Base-by-base conservation (phyloP, 2,888 invertebrate genomes). In the Koerneria pararmatus region DNA sequence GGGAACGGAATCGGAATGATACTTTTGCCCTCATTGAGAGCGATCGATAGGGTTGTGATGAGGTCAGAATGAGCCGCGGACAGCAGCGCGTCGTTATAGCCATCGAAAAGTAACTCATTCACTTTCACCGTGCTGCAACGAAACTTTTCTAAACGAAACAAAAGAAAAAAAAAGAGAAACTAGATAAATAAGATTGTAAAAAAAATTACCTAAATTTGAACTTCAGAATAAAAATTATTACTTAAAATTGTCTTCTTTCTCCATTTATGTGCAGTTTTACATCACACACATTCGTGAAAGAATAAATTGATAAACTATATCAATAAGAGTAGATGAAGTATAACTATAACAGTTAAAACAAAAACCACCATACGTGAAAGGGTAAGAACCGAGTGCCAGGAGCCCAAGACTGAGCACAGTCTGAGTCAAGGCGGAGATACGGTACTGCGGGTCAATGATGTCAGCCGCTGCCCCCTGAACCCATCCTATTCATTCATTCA, bases 1-100 rank as follows among this genome's bases (percentile, higher is more conserved):
- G 80, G 80, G 32, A 78, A 71, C 0, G 79, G 78, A 66, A 80
- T 71, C 19, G 80, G 80, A 8, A 80, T 73, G 59, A 79, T 74
- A 22, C 66, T 74, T 4, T 35, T 11, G 2, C 74, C 73, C 6
- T 68, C 65, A 49, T 75, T 73, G 37, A 70, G 69, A 2, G 71
- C 32, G 22, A 65, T 65, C 3, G 71, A 71, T 2, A 77, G 49
- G 2, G 68, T 4, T 6, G 62, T 63, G 51, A 76, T 65, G 11
- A 63, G 32, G 29, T 73, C 64, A 1, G 74, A 74, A 68, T 78
- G 77, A 37, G 77, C 77, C 0, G 71, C 72, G 5, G 74, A 71
- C n/a, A 80, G 68, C 24, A 80, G 66, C 5, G 78, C 68, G 58
- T 80, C 80, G 0, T 74, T 66, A 46, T 80, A 80, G 0, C 80